A percentile compares a stretch with the other conserved stretches of the same genome.
Conservation (phyloP, 2,113 vertebrate genomes). For the Cochlearius cochlearius region DNA sequence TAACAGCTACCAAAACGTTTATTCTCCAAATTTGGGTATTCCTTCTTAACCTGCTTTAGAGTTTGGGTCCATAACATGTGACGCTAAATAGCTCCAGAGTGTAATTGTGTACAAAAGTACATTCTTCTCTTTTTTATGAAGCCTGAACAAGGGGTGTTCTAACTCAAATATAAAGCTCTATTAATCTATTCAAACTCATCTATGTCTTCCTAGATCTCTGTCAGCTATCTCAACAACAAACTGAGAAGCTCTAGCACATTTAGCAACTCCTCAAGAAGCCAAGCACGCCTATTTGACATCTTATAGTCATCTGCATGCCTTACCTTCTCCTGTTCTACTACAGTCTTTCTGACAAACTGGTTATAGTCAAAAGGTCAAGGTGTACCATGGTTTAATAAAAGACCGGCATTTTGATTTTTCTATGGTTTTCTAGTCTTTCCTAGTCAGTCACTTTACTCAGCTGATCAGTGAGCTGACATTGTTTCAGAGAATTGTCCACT, state of each 20-base stretch:
- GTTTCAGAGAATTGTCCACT: not conserved
- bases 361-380: not conserved
- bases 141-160: not conserved
- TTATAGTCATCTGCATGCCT: not conserved
- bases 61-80: not conserved
- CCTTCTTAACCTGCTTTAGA: not conserved
- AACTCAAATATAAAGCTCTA: not conserved
- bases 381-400: not conserved
- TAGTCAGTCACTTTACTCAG: not conserved
- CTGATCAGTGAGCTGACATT: not conserved
- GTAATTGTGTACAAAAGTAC: not conserved
- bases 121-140: not conserved
- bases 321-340: not conserved
- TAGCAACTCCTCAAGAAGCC: rapidly evolving
- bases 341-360: not conserved
- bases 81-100: not conserved
- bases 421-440: not conserved
- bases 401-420: not conserved
- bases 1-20: not conserved
- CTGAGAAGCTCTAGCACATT: not conserved
- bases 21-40: not conserved
- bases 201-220: not conserved
- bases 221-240: not conserved
- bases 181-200: not conserved
- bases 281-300: not conserved